A percentile compares a stretch with the other conserved stretches of the same genome.
Evolutionary conservation across 1,140 invertebrate genomes (phyloP).

Genomic region (Macrobrachium rosenbergii): DNA sequence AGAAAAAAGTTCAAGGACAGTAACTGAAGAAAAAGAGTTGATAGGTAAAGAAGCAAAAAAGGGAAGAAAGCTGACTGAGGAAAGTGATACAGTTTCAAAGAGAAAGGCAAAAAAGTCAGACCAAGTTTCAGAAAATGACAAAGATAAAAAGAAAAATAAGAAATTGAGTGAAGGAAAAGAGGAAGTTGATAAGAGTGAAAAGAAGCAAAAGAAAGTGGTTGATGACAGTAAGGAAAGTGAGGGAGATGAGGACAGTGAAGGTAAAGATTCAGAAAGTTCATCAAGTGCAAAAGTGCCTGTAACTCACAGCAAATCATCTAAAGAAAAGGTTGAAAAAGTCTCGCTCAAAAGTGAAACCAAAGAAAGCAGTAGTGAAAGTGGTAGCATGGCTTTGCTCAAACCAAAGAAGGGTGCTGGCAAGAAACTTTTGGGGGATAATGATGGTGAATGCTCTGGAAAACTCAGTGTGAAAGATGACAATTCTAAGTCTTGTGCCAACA

Average conservation of each 20-base stretch:
- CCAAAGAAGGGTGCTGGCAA: conserved; percentile 42
- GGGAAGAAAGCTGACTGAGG: conserved; percentile 4
- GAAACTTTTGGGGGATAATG: conserved; percentile 14
- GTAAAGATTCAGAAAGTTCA: neutral
- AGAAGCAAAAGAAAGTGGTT: conserved; percentile 8
- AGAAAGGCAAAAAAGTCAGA: conserved; percentile 7
- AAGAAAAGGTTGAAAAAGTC: conserved; percentile 29
- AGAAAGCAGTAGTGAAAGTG: conserved; percentile 39
- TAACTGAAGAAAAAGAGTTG: neutral
- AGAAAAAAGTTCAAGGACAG: neutral
- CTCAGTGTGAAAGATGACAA: neutral
- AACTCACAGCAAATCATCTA: conserved; percentile 9
- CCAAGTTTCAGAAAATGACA: conserved; percentile 10
- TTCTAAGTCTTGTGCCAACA: conserved; percentile 24
- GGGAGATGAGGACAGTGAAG: neutral
- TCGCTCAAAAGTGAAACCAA: conserved; percentile 54
- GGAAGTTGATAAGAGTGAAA: neutral
- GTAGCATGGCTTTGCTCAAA: conserved; percentile 30
- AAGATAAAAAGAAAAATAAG: conserved; percentile 7
- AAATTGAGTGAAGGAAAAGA: conserved; percentile 9
- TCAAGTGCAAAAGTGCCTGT: conserved; percentile 3
- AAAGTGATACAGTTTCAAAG: conserved; percentile 17
- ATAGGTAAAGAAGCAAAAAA: neutral
- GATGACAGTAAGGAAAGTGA: conserved; percentile 4
- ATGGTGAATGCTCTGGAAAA: neutral